These are phyloP conservation scores for Camelus dromedarius DNA, from an alignment of 2,113 vertebrate genomes.

Conservation along the genomic window DNA sequence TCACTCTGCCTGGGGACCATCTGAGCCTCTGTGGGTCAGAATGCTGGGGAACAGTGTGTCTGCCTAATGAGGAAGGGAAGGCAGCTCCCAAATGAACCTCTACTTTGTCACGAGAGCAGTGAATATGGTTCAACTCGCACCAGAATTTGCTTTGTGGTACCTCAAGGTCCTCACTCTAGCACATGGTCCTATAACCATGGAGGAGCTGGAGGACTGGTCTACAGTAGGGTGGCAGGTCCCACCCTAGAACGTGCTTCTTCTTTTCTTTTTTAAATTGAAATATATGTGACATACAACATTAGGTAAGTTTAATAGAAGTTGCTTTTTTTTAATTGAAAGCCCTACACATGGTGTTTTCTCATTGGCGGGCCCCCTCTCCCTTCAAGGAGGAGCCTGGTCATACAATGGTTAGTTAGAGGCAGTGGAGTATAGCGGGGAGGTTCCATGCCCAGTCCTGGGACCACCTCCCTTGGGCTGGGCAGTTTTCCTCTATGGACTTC, in stretches of 20 bases:
- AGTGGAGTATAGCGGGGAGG: background rate
- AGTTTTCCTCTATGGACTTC: background rate
- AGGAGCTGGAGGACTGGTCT: background rate
- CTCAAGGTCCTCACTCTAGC: background rate
- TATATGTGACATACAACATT: background rate
- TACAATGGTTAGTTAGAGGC: fast-evolving
- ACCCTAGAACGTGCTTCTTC: background rate
- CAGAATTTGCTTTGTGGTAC: background rate
- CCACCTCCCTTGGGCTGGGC: background rate
- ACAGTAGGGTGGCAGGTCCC: background rate
- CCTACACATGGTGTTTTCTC: background rate
- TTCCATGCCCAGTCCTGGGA: background rate
- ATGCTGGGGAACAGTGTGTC: background rate
- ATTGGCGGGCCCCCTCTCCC: background rate
- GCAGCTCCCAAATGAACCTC: background rate
- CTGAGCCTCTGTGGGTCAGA: fast-evolving
- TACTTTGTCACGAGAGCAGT: background rate
- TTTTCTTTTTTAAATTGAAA: background rate
- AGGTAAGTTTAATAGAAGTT: background rate
- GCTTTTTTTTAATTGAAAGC: background rate
- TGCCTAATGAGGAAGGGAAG: background rate
- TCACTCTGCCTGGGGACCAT: fast-evolving
- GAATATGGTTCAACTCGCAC: background rate
- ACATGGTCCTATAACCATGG: background rate
- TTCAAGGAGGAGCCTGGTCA: background rate